Evolutionary conservation across 1,140 invertebrate genomes (phyloP), one percentile per base, ranked within the genome.

Genomic region (Sitodiplosis mosellana): DNA sequence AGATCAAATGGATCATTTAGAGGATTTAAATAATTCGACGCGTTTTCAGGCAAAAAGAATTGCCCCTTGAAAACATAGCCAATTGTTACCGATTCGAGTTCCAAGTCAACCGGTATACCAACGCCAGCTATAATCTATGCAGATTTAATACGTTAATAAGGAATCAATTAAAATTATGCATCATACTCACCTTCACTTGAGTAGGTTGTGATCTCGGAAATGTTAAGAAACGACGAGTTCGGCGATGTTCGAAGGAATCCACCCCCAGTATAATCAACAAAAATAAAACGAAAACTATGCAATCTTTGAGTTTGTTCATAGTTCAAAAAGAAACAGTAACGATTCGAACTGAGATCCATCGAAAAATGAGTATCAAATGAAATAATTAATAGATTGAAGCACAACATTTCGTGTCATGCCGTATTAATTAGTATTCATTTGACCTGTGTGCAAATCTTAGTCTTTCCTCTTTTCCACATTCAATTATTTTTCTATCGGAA

Each of bases 41-140:
- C 57, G 12, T 48, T 52, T 6, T 18, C 46, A 14, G 62, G 58
- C 48, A 64, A 48, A 53, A 57, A 63, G 45, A 61, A 64, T 45
- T 64, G 58, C 2, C 56, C 58, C 20, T 64, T 64, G 0, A 64
- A 44, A 2, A 64, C 60, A 56, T 61, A 64, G 2, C 62, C 62
- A 0, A 60, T 59, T 1, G 59, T 63, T 5, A 64, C 56, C 0
- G 61, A 59, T 44, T 64, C 62, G 14, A 49, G 58, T 7, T 55
- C 52, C 12, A 64, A 53, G 33, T 43, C 40, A 12, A 64, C 45
- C 0, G 62, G 62, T 47, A 64, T 53, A 50, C 62, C 62, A 50
- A 64, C 61, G 43, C 62, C 62, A 11, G 47, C 52, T 52, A 64
- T 59, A 17, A 58, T 60, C 61, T 64, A 21, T 44, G 15, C 19